These are phyloP conservation scores for Eurosta solidaginis DNA, from an alignment of 1,140 invertebrate species.

Conservation along the genomic window DNA sequence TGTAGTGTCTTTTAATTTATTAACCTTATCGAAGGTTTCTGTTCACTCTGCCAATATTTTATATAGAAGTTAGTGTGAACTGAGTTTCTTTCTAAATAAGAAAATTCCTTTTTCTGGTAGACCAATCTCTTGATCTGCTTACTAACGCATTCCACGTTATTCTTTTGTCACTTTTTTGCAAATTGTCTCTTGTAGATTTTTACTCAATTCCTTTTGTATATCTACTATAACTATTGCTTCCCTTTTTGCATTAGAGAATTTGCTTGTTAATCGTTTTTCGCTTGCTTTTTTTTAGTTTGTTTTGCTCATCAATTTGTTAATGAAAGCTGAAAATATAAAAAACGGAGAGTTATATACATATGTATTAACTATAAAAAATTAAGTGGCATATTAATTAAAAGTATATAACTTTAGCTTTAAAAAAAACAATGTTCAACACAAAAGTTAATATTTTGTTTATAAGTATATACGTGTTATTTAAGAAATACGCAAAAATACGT, in stretches of 20 bases:
- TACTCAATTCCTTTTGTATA: slow-evolving; percentile 12
- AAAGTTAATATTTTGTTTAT: no score
- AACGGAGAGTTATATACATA: background rate
- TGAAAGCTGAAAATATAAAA: slow-evolving; percentile 19
- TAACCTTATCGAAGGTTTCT: background rate
- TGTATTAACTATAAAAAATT: background rate
- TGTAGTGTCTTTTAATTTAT: slow-evolving; percentile 22
- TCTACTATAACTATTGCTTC: slow-evolving; percentile 11
- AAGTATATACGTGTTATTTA: no score
- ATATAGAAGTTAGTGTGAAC: no score
- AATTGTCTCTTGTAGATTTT: background rate
- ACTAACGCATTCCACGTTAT: background rate
- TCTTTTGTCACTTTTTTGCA: background rate
- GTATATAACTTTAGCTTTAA: background rate
- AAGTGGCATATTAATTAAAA: background rate
- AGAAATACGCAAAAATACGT: no score
- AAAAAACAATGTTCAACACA: no score
- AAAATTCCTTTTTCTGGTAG: background rate
- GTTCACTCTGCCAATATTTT: no score
- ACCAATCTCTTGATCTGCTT: background rate
- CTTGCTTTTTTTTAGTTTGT: slow-evolving; percentile 10
- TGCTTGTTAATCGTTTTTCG: slow-evolving; percentile 20
- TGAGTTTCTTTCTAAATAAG: no score
- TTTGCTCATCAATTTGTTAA: slow-evolving; percentile 26
- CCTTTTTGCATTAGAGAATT: slow-evolving; percentile 13